Percentiles rank a stretch among this genome's conserved stretches.
Evolutionary conservation across 2,113 vertebrate genomes (phyloP).

Genomic region (Trachemys scripta): DNA sequence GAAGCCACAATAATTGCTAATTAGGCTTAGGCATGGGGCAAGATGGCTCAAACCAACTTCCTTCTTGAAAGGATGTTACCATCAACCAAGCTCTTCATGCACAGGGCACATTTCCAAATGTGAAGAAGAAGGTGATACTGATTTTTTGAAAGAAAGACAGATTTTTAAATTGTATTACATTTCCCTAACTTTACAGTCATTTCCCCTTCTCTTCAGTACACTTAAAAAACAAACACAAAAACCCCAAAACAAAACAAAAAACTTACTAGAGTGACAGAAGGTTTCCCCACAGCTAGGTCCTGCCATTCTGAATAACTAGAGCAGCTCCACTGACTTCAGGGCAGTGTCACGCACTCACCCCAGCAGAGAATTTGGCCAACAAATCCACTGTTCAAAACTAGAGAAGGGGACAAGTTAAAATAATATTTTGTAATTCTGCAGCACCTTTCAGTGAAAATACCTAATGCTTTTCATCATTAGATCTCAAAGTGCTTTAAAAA

Average conservation of each 20-base stretch:
- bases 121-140: fast-evolving
- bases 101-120: fast-evolving
- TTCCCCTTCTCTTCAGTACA: neutral
- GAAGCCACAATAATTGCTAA: neutral
- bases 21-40: fast-evolving
- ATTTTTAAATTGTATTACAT: neutral
- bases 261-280: too few species aligned
- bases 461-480: neutral
- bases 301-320: neutral
- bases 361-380: neutral
- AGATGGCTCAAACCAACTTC: neutral
- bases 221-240: neutral
- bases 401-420: neutral
- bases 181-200: too few species aligned
- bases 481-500: neutral
- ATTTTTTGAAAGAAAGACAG: neutral
- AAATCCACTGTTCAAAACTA: neutral
- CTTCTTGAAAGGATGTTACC: neutral
- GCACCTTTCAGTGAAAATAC: neutral
- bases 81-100: neutral
- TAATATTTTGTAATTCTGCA: neutral
- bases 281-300: neutral
- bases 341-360: neutral
- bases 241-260: neutral
- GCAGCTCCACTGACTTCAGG: neutral